Base-by-base conservation (phyloP, 2,113 vertebrate species). In the Porphyrio hochstetteri region DNA sequence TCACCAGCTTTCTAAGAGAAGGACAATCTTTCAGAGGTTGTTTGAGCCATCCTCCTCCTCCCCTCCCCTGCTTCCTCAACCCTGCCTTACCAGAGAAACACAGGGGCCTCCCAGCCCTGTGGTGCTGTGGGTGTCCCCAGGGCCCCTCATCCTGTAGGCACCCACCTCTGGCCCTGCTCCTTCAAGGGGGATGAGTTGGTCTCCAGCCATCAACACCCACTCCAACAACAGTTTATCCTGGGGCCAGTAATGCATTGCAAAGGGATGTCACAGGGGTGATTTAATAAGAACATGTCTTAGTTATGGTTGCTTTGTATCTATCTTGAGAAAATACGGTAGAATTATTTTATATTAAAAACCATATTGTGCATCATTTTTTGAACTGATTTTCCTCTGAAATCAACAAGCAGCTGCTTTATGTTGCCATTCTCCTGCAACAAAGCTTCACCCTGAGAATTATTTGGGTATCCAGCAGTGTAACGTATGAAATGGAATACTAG, bases 11-110 rank as follows among this genome's bases (percentile, higher is more conserved):
- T 42, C 71, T 44, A 38, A 74, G 19, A 42, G 27, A 67, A 87
- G 65, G 35, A 17, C 20, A 0, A 2, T 16, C 27, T 27, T 44
- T 40, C 13, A 20, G 50, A 63, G 50, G 27, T 48, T 82, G 44
- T 21, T 25, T 8, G 35, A 71, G 57, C n/a, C n/a, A 17, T 57
- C 56, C 3, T 12, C 8, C 17, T 72, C 28, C 28, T 70, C 10
- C 50, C 23, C 25, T 38, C 9, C 25, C 25, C 28, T 71, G 53
- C 27, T 27, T 53, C 11, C 8, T 83, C 19, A 46, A 27, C 10
- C 6, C 24, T 0, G 1, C 31, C 1, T 0, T 23, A 21, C 33
- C 4, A 0, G 48, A 23, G 48, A 48, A 48, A 23, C 10, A 23
- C 10, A 23, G 25, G 11, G 33, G 2, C n/a, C 16, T 57, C 15